Percentiles rank a stretch among this genome's conserved stretches.
These are phyloP conservation scores for Sminthurides aquaticus DNA, from an alignment of 2,888 invertebrate genomes.

Conservation along the genomic window DNA sequence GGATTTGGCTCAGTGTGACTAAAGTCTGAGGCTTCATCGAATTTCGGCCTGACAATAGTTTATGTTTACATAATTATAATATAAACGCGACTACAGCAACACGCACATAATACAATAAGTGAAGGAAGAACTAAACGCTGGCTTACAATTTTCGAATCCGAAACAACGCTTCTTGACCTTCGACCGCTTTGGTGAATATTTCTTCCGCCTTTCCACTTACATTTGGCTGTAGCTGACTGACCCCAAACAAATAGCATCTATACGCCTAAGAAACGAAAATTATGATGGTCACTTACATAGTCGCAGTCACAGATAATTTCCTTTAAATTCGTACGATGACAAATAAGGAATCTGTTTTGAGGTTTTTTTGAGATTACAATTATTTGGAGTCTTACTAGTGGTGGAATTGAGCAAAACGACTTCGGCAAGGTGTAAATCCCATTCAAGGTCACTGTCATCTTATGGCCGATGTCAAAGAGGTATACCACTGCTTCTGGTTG, in stretches of 20 bases:
- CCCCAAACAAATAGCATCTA: neutral
- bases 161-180: neutral
- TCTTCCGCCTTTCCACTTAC: neutral
- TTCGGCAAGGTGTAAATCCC: neutral
- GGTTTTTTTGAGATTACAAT: neutral
- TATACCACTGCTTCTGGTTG: neutral
- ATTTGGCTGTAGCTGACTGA: neutral
- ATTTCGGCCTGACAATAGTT: neutral
- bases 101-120: neutral
- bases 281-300: no score
- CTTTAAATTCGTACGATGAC: no score
- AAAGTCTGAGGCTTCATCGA: neutral
- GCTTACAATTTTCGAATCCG: neutral
- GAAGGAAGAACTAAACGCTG: neutral
- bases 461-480: neutral
- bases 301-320: no score
- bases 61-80: neutral
- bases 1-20: neutral
- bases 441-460: neutral
- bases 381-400: neutral
- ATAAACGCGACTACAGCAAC: no score
- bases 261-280: neutral
- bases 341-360: no score
- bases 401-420: neutral
- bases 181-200: neutral